Evolutionary conservation across 2,888 invertebrate species (phyloP), one percentile per base, ranked within the genome.

Genomic region (Onthophagus sagittarius): DNA sequence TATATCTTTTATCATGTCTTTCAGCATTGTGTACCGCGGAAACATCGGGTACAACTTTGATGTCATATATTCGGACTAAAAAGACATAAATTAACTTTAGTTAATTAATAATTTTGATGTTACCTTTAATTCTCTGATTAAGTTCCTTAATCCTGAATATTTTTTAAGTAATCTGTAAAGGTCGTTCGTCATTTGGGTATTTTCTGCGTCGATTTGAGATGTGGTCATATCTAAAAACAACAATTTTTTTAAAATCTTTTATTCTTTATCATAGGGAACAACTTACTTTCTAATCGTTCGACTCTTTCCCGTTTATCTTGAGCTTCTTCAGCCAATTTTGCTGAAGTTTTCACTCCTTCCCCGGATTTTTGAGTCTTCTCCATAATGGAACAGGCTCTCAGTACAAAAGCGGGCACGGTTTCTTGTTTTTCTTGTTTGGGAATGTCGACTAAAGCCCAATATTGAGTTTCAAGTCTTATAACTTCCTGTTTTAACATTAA

Each of bases 1-100:
- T 81, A 96, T 95, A 82, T 94, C 94, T 87, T 97, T 97, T 82
- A 98, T 97, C 96, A 98, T 97, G 85, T 96, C 96, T 86, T 98
- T 98, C 79, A 98, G 90, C 90, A 97, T 94, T 75, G 95, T 94
- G 89, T 98, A 98, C 71, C 98, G 92, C 32, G 97, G 94, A 83
- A 97, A 92, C 86, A 97, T 95, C 77, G 97, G 97, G 85, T 96
- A 97, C 82, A 95, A 89, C 87, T 97, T 97, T 73, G 96, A 94
- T 84, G 93, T 94, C 81, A 93, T 92, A 87, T 97, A 98, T 82
- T 96, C 96, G 77, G 92, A 90, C 95, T 95, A 89, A 88, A 89
- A 78, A 75, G 78, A 71, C 70, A 74, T 53, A 31, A 64, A 9
- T 23, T 67, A 31, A 15, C 14, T 14, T 14, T 14, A 63, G 0